Base-by-base conservation (phyloP, 1,140 invertebrate species). In the Lasaia peninsularis region DNA sequence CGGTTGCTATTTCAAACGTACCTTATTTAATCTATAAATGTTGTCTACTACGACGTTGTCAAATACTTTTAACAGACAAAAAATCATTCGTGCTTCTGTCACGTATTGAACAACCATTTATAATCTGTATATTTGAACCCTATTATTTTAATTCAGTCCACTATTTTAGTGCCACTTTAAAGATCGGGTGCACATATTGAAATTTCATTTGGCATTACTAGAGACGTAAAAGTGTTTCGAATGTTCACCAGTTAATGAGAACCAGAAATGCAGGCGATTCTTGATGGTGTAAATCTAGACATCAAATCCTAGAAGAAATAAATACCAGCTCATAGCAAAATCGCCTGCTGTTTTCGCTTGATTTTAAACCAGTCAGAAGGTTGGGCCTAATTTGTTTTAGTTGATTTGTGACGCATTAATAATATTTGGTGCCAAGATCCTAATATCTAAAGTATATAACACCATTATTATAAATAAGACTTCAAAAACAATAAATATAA, bases 401-500 rank as follows among this genome's bases (percentile, higher is more conserved):
- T 40, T 40, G 14, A 10, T 40, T 40, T 40, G 16, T 9, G 16
- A 40, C 7, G 24, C 24, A 40, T 14, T 40, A 18, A 40, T 40
- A 40, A 40, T 40, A 40, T 40, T 40, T 40, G 37, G 37, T 40
- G 37, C 16, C 14, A 40, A 6, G 31, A 51, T 37, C 58, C 14
- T 49, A 33, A n/a, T 21, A 31, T 49, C 20, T 51, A 61, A 54
- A 61, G 14, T 52, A 35, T 34, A 34, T 58, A 44, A 62, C 60
- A 44, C 51, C 51, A 52, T 56, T 55, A 50, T 58, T 52, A 40
- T 58, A 48, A 31, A 24, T 60, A 63, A 56, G 57, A 48, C 56
- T 55, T 56, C 28, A 58, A 56, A 59, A 52, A 59, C 57, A 60
- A 63, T 63, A 60, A 58, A 52, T 55, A 37, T 55, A 60, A 40